These are phyloP conservation scores for Nannobrachium achirus DNA, from an alignment of 2,113 vertebrate species.

Conservation along the genomic window DNA sequence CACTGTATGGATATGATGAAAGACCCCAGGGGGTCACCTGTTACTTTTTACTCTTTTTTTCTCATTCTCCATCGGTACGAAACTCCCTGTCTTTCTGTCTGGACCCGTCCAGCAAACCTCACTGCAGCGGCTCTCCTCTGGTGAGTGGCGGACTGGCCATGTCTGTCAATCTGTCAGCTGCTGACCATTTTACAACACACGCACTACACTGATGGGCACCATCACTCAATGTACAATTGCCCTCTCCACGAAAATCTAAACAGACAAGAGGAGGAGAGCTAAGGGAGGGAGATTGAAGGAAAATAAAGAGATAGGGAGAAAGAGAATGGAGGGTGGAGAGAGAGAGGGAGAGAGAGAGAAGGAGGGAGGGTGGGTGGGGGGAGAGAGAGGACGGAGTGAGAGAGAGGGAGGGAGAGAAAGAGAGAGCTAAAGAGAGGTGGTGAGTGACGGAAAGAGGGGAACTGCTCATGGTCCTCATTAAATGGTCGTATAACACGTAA, in stretches of 20 bases:
- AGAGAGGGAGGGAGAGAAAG: constrained; percentile 12
- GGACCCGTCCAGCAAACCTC: background rate
- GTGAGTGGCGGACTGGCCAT: constrained; percentile 78
- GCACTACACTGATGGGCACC: constrained; percentile 81
- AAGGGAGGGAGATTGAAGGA: constrained; percentile 43
- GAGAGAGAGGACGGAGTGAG: constrained; percentile 70
- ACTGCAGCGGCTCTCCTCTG: constrained; percentile 23
- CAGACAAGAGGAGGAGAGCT: constrained; percentile 34
- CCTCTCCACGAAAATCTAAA: constrained; percentile 71
- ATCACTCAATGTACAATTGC: constrained; percentile 82
- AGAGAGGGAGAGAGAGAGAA: constrained; percentile 6
- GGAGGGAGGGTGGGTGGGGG: constrained; percentile 51
- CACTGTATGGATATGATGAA: no score
- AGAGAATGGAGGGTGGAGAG: constrained; percentile 41
- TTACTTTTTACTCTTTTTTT: background rate
- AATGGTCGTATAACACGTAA: no score
- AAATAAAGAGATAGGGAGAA: constrained; percentile 35
- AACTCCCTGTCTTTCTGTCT: constrained; percentile 2
- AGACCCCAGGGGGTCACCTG: background rate
- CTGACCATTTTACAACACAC: constrained; percentile 85
- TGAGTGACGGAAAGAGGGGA: background rate
- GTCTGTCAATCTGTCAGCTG: constrained; percentile 82
- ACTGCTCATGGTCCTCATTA: no score
- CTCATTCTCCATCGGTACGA: constrained; percentile 7
- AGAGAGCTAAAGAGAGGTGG: background rate